Evolutionary conservation across 2,888 invertebrate genomes (phyloP).

Genomic region (Corbicula japonica): DNA sequence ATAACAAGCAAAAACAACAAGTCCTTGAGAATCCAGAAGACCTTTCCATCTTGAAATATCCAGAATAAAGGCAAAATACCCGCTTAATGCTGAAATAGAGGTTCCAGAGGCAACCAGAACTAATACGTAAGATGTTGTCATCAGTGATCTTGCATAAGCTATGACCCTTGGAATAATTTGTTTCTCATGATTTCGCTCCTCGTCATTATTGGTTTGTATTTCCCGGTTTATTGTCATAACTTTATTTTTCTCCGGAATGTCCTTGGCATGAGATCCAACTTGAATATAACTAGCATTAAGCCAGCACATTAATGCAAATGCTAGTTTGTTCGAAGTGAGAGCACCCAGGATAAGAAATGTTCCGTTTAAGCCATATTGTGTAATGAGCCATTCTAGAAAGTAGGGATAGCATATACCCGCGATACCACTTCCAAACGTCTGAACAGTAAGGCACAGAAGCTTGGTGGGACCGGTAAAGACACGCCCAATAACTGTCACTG

Average conservation of each 20-base stretch:
- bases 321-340: not conserved
- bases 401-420: slow-evolving; percentile 1
- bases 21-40: not conserved
- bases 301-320: not conserved
- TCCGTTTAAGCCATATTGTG: not conserved
- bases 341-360: slow-evolving; percentile 11
- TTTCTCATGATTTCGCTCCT: not conserved
- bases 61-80: not conserved
- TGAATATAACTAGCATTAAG: not conserved
- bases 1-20: not conserved
- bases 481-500: not conserved
- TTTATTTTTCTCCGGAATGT: not conserved
- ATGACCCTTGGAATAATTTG: not conserved
- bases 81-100: not conserved
- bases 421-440: not conserved
- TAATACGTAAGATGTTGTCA: not conserved
- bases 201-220: not conserved
- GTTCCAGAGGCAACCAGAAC: not conserved
- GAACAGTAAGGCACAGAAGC: not conserved
- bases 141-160: not conserved
- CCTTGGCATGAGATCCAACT: not conserved
- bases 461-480: not conserved
- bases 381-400: slow-evolving; percentile 1
- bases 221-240: not conserved
- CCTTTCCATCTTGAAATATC: slow-evolving; percentile 16